Evolutionary conservation across 2,797 vertebrate species (phyloP).

Genomic region (Hemitrygon akajei): DNA sequence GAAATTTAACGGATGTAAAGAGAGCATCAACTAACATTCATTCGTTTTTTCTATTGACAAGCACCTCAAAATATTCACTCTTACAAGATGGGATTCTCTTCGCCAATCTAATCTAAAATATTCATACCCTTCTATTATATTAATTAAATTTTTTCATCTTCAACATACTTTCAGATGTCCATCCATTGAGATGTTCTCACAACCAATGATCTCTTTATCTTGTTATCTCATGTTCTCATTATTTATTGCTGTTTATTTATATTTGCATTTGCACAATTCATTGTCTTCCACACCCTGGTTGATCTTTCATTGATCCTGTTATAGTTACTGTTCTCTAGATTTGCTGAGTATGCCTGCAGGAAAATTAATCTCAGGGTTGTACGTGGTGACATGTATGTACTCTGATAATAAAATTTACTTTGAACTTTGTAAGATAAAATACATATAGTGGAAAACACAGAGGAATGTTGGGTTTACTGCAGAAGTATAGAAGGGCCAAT

Average conservation of each 20-base stretch:
- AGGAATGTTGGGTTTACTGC: not conserved
- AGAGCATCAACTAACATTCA: not conserved
- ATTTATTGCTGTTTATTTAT: no score
- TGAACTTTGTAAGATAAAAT: not conserved
- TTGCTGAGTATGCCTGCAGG: no score
- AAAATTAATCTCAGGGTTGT: no score
- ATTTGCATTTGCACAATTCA: no score
- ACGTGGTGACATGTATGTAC: no score
- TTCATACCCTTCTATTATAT: not conserved
- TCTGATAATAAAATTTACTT: no score
- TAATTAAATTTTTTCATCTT: not conserved
- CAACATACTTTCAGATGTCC: not conserved
- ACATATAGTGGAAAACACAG: not conserved
- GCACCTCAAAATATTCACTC: not conserved
- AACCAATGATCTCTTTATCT: no score
- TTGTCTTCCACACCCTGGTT: no score
- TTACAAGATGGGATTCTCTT: not conserved
- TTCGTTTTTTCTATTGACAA: not conserved
- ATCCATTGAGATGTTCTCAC: no score
- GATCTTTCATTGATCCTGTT: no score
- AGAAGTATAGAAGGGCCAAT: not conserved
- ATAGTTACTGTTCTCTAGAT: no score
- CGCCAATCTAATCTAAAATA: not conserved
- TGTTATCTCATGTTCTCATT: no score
- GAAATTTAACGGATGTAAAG: not conserved